Evolutionary conservation across 2,888 invertebrate species (phyloP).

Genomic region (Cylindroiulus punctatus): DNA sequence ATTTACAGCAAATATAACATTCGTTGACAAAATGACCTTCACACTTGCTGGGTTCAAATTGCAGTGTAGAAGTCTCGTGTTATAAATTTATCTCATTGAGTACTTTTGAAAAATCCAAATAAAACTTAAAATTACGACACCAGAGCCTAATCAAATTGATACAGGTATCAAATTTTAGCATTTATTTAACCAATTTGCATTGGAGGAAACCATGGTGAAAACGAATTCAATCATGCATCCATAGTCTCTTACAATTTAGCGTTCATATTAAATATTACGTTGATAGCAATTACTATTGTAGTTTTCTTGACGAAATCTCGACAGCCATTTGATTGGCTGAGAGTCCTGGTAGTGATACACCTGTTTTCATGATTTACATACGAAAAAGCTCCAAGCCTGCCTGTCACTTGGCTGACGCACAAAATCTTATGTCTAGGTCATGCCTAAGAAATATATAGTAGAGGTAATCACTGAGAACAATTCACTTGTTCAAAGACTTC

Average conservation of each 20-base stretch:
- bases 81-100: no score
- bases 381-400: background rate
- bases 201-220: no score
- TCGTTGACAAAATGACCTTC: no score
- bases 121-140: no score
- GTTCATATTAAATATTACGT: background rate
- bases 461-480: conserved; percentile 23
- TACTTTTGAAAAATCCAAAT: no score
- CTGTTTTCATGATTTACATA: background rate
- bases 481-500: conserved; percentile 1
- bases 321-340: conserved; percentile 19
- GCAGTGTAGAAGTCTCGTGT: no score
- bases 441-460: background rate
- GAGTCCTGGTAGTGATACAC: background rate
- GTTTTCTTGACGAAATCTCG: conserved; percentile 26
- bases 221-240: background rate
- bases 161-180: no score
- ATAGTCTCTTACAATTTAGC: background rate
- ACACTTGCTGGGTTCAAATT: no score
- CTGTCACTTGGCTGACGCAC: conserved; percentile 23
- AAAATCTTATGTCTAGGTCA: conserved; percentile 11
- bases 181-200: no score
- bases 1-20: no score
- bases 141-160: no score
- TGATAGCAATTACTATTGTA: background rate